phyloP scores from a whole-genome alignment of 2,797 vertebrate species.

The Argentina silus region DNA sequence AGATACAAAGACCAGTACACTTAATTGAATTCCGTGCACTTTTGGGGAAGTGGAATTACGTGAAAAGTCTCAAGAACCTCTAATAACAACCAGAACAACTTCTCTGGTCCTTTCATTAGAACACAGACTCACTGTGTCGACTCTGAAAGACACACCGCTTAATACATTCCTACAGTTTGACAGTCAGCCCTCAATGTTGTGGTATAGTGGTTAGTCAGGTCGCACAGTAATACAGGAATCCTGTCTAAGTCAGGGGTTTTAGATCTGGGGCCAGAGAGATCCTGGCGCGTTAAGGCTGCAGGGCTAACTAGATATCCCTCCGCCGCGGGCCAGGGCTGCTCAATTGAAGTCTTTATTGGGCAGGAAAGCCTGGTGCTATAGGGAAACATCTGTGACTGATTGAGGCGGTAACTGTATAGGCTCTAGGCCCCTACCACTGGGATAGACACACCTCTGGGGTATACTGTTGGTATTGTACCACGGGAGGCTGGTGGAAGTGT shows the following conservation, averaged over 20 bases:
- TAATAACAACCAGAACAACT: too few species aligned
- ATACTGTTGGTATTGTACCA: conserved; percentile 9
- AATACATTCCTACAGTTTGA: too few species aligned
- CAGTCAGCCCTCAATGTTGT: too few species aligned
- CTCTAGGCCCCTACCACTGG: conserved; percentile 19
- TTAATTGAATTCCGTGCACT: too few species aligned
- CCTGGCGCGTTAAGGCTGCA: not conserved
- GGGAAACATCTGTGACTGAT: conserved; percentile 61
- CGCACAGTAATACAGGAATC: not conserved
- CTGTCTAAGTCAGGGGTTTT: not conserved
- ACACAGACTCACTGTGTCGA: too few species aligned
- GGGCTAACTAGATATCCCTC: conserved; percentile 7
- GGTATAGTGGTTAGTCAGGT: too few species aligned
- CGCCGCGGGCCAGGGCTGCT: not conserved
- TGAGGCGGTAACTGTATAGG: conserved; percentile 54
- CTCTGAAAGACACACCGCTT: too few species aligned
- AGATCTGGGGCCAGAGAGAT: conserved; percentile 6
- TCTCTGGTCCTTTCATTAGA: too few species aligned
- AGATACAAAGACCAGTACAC: too few species aligned
- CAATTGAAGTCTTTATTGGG: conserved; percentile 27
- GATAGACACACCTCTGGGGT: conserved; percentile 33
- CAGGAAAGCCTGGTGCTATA: conserved; percentile 38
- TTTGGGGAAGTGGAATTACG: too few species aligned
- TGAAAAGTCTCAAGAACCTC: too few species aligned
- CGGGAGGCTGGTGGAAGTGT: too few species aligned